A percentile compares a stretch with the other conserved stretches of the same genome.
These are phyloP conservation scores for Cyanoliseus patagonus DNA, from an alignment of 2,113 vertebrate species.

Conservation along the genomic window DNA sequence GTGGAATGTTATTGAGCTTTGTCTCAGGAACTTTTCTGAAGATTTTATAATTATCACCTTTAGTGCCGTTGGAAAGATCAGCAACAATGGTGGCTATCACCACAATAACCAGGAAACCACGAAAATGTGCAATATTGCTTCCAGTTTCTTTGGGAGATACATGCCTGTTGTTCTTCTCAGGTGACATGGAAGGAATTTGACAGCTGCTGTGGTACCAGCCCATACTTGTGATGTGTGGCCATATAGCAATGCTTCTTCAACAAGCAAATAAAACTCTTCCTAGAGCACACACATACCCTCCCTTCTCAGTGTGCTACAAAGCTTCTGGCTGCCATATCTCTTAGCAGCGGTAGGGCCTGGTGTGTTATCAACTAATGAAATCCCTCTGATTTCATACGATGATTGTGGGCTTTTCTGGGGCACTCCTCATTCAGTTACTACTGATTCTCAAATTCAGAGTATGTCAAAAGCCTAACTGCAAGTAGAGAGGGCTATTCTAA, in stretches of 20 bases:
- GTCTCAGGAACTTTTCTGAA: not conserved
- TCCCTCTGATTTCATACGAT: not conserved
- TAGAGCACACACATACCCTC: not conserved
- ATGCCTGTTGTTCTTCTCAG: not conserved
- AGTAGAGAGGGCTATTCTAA: constrained; percentile 34
- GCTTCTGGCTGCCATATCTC: not conserved
- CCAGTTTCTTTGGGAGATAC: not conserved
- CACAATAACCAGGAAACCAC: not conserved
- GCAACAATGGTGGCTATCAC: not conserved
- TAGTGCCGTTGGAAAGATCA: not conserved
- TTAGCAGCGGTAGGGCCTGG: not conserved
- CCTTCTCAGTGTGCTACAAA: not conserved
- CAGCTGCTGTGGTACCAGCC: not conserved
- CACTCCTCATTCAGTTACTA: not conserved
- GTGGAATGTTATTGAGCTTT: not conserved
- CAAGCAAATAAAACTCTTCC: not conserved
- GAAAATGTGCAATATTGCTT: not conserved
- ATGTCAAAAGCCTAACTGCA: constrained; percentile 12
- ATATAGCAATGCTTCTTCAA: not conserved
- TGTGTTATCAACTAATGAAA: constrained; percentile 4
- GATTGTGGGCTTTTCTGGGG: not conserved
- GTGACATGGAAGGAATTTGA: not conserved
- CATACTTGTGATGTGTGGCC: not conserved
- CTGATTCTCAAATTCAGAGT: not conserved
- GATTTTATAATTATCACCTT: not conserved